phyloP scores from a whole-genome alignment of 1,140 invertebrate genomes.

The Drosophila tsacasi region DNA sequence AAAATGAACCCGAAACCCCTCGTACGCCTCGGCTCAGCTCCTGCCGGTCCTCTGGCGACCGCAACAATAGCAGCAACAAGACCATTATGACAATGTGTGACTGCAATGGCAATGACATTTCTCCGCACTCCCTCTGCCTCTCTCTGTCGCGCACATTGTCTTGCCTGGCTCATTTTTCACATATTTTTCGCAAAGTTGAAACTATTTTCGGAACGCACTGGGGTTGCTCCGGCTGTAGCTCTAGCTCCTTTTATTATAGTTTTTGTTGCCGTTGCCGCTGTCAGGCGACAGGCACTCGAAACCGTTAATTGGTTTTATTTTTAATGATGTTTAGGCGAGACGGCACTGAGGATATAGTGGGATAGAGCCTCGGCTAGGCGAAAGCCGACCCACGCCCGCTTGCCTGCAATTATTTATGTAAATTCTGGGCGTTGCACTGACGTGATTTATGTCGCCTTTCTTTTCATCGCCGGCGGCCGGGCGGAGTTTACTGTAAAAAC shows the following conservation, averaged over 20 bases:
- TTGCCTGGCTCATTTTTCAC: constrained; percentile 61
- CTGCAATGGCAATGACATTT: constrained; percentile 73
- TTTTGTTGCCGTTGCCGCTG: constrained; percentile 44
- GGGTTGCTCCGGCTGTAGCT: constrained; percentile 13
- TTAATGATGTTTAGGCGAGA: constrained; percentile 77
- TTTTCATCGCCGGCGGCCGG: constrained; percentile 21
- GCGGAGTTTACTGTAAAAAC: constrained; percentile 56
- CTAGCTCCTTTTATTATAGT: constrained; percentile 22
- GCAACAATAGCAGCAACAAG: constrained; percentile 33
- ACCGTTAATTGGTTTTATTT: constrained; percentile 77
- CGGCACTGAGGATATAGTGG: constrained; percentile 9
- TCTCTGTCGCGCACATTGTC: constrained; percentile 39
- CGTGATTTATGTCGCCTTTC: constrained; percentile 65
- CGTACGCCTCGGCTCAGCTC: constrained; percentile 6
- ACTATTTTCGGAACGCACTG: constrained; percentile 62
- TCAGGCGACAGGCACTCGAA: constrained; percentile 62
- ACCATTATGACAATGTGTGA: constrained; percentile 53
- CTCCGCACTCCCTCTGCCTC: constrained; percentile 15
- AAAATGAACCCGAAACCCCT: constrained; percentile 42
- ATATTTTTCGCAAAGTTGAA: constrained; percentile 73
- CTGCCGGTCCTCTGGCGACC: constrained; percentile 20
- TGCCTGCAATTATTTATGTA: constrained; percentile 63
- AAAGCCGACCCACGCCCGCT: constrained; percentile 16
- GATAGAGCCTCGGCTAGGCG: constrained; percentile 1
- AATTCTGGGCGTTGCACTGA: constrained; percentile 58